phyloP scores from a whole-genome alignment of 2,888 invertebrate species.

The Sicus ferrugineus region DNA sequence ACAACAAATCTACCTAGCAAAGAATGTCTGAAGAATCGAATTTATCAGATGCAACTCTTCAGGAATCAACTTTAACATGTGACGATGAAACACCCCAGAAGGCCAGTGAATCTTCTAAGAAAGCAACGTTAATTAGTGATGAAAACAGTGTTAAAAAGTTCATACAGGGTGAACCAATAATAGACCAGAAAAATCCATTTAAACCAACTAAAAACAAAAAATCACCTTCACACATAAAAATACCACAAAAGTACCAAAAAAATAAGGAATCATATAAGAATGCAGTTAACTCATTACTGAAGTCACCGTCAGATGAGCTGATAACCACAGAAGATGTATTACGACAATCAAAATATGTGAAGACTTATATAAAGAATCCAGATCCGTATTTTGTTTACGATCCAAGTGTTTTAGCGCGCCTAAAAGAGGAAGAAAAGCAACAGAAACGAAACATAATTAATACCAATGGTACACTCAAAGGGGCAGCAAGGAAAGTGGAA shows the following conservation, averaged over 20 bases:
- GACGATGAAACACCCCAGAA: neutral
- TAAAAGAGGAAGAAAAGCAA: slow-evolving; percentile 60
- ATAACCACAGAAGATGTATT: slow-evolving; percentile 64
- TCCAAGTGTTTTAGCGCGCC: slow-evolving; percentile 58
- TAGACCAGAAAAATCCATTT: slow-evolving; percentile 64
- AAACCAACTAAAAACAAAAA: slow-evolving; percentile 45
- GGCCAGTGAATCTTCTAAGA: neutral
- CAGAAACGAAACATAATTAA: neutral
- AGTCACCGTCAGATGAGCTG: slow-evolving; percentile 50
- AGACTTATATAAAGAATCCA: slow-evolving; percentile 64
- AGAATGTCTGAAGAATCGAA: slow-evolving; percentile 18
- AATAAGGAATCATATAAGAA: slow-evolving; percentile 45
- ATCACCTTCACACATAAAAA: slow-evolving; percentile 53
- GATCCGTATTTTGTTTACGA: slow-evolving; percentile 64
- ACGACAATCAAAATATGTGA: slow-evolving; percentile 64
- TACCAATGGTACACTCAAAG: slow-evolving; percentile 45
- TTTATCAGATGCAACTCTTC: slow-evolving; percentile 13
- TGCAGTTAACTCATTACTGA: slow-evolving; percentile 37
- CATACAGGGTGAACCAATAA: slow-evolving; percentile 61
- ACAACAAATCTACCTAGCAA: neutral
- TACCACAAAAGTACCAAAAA: slow-evolving; percentile 41
- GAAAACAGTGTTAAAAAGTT: slow-evolving; percentile 61
- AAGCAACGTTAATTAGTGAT: slow-evolving; percentile 47
- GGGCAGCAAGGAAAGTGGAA: slow-evolving; percentile 47
- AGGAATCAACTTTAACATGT: neutral